phyloP scores from a whole-genome alignment of 2,797 vertebrate genomes.

The Luscinia luscinia region DNA sequence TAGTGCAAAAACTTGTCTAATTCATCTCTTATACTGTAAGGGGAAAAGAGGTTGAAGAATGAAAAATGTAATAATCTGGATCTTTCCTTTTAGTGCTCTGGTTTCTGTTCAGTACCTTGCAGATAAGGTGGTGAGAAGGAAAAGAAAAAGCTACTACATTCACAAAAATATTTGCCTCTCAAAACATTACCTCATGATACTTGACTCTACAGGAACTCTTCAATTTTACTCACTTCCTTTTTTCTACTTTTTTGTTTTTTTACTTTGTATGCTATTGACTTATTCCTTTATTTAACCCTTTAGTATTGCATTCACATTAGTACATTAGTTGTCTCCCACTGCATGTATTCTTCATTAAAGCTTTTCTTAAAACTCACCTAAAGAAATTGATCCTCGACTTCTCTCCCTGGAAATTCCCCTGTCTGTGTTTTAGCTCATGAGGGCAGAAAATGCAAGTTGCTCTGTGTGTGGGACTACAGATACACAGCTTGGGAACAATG shows the following conservation, averaged over 20 bases:
- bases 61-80: not conserved
- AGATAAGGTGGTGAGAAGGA: not conserved
- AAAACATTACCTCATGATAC: not conserved
- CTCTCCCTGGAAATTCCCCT: not conserved
- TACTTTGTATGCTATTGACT: not conserved
- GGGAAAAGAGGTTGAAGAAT: not conserved
- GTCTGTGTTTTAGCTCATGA: not conserved
- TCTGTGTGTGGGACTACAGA: not conserved
- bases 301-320: not conserved
- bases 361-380: not conserved
- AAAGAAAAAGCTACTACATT: not conserved
- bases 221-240: not conserved
- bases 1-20: not conserved
- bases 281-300: not conserved
- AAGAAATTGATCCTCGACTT: not conserved
- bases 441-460: constrained; percentile 15
- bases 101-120: not conserved
- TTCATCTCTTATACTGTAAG: not conserved
- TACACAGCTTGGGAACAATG: constrained; percentile 32
- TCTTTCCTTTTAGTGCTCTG: not conserved
- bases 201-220: not conserved
- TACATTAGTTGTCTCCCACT: not conserved
- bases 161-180: not conserved
- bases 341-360: not conserved
- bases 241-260: not conserved